Evolutionary conservation across 2,797 vertebrate genomes (phyloP).

Genomic region (Cebuella pygmaea): DNA sequence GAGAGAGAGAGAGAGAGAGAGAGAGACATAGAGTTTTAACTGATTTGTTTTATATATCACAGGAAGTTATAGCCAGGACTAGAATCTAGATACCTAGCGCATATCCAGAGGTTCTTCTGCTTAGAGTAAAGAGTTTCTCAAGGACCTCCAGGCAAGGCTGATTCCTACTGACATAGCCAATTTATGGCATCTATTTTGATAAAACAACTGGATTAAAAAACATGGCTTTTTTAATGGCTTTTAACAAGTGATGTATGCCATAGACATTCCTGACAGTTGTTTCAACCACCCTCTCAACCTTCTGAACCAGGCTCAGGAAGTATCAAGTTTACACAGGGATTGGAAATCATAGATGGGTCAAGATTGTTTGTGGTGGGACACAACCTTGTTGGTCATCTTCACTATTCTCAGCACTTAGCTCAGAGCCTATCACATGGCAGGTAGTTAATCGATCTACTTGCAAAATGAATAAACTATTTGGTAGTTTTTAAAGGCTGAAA

Average conservation of each 20-base stretch:
- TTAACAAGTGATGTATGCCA: not conserved
- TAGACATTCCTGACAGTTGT: not conserved
- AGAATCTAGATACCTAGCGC: not conserved
- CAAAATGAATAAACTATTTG: slow-evolving; percentile 29
- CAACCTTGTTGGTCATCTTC: not conserved
- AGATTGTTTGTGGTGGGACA: not conserved
- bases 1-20: rapidly evolving
- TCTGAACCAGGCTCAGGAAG: not conserved
- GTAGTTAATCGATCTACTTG: not conserved
- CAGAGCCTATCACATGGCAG: not conserved
- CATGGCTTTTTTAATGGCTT: not conserved
- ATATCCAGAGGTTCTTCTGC: not conserved
- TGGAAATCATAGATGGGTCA: not conserved
- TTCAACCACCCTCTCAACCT: not conserved
- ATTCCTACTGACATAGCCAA: not conserved
- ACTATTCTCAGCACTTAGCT: not conserved
- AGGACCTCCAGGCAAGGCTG: not conserved
- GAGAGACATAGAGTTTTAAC: not conserved
- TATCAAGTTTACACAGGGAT: not conserved
- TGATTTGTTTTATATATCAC: not conserved
- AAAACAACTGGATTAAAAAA: not conserved
- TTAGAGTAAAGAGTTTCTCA: not conserved
- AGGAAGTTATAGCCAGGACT: not conserved
- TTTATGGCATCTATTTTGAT: slow-evolving; percentile 28
- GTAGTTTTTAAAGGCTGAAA: not conserved